phyloP scores from a whole-genome alignment of 2,797 vertebrate species.

The Jordanella pulchra region DNA sequence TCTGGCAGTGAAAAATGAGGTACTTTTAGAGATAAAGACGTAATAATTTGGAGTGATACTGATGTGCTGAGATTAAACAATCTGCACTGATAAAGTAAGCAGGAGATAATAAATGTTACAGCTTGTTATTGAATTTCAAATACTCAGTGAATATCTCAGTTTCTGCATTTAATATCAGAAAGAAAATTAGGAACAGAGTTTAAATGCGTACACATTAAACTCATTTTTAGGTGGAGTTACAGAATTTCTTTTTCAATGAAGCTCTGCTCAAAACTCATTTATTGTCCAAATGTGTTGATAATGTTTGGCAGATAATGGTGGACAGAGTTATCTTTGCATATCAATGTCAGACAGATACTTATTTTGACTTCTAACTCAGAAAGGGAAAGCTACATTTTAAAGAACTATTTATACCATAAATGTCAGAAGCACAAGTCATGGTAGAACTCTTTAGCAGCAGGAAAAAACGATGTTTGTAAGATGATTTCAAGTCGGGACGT shows the following conservation, averaged over 20 bases:
- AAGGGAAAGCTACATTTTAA: background rate
- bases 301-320: background rate
- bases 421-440: background rate
- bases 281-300: background rate
- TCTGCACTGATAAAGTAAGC: background rate
- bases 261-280: background rate
- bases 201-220: background rate
- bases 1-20: slow-evolving; percentile 19
- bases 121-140: slow-evolving; percentile 14
- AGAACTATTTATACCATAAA: background rate
- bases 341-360: background rate
- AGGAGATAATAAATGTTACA: slow-evolving; percentile 9
- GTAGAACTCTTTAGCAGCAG: background rate
- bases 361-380: background rate
- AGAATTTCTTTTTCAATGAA: background rate
- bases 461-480: background rate
- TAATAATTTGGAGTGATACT: slow-evolving; percentile 11
- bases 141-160: slow-evolving; percentile 4
- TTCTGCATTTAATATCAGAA: background rate
- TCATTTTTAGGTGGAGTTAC: background rate
- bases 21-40: slow-evolving; percentile 26
- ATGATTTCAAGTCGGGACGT: background rate
- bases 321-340: background rate
- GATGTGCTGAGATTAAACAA: background rate
- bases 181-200: background rate